Evolutionary conservation across 2,888 invertebrate genomes (phyloP).

Genomic region (Hydroisotoma schaefferi): DNA sequence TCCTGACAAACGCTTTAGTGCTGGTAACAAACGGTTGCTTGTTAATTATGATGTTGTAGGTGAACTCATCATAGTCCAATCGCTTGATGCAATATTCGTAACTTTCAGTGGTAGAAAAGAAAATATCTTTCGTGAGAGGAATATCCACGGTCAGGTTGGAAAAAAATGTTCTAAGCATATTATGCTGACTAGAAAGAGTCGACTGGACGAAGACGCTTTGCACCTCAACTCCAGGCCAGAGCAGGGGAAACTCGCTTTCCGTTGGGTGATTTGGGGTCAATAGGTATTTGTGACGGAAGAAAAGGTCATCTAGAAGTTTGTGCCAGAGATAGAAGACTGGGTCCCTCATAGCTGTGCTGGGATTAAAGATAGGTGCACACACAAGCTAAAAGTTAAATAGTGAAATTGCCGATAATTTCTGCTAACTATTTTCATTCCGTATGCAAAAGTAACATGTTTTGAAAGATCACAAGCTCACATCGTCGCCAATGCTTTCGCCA

Average conservation of each 20-base stretch:
- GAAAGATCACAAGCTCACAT: no score
- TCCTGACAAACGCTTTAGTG: conserved; percentile 4
- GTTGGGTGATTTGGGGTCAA: conserved; percentile 60
- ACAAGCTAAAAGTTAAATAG: no score
- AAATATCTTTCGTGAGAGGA: conserved; percentile 6
- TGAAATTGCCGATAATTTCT: no score
- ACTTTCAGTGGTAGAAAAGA: not conserved
- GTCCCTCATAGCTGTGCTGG: conserved; percentile 79
- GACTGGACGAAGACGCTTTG: not conserved
- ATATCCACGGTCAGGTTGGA: not conserved
- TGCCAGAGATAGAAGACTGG: conserved; percentile 84
- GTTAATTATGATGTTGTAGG: conserved; percentile 5
- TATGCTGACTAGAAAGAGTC: not conserved
- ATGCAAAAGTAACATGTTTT: no score
- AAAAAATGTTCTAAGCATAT: not conserved
- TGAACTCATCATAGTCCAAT: conserved; percentile 10
- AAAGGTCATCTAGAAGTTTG: conserved; percentile 71
- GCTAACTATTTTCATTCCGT: no score
- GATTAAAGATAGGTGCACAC: no score
- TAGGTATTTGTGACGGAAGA: conserved; percentile 68
- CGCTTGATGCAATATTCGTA: conserved; percentile 15
- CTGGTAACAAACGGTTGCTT: conserved; percentile 1
- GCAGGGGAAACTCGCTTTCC: conserved; percentile 1
- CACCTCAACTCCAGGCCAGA: conserved; percentile 7
- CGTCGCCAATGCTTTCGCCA: no score